These are phyloP conservation scores for Pangasius macronema DNA, from an alignment of 2,797 vertebrate genomes.

Conservation along the genomic window DNA sequence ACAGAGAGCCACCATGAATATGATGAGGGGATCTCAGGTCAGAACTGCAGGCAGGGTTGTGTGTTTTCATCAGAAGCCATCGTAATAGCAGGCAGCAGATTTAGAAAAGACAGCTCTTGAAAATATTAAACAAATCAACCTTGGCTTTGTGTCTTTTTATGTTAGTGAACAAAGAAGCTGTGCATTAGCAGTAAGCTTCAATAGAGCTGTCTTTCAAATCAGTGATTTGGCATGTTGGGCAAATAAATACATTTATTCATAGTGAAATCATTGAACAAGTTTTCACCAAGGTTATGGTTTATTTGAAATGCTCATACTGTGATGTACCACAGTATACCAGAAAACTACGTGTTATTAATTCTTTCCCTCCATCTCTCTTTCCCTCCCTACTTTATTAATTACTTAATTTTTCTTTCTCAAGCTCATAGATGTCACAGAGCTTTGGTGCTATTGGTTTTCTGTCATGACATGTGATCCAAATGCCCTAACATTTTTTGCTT, in stretches of 20 bases:
- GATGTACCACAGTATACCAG: neutral
- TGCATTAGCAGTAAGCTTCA: constrained; percentile 65
- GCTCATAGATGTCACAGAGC: constrained; percentile 27
- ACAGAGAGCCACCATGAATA: constrained; percentile 53
- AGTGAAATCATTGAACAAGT: neutral
- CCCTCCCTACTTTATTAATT: constrained; percentile 4
- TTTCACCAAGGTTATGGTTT: neutral
- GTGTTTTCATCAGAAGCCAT: constrained; percentile 74
- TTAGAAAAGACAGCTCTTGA: constrained; percentile 72
- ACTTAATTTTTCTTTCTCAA: constrained; percentile 24
- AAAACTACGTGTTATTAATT: constrained; percentile 1
- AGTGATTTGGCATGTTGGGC: neutral
- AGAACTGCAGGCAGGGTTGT: constrained; percentile 67
- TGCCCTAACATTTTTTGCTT: constrained; percentile 56
- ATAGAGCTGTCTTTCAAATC: constrained; percentile 55
- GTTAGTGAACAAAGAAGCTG: constrained; percentile 70
- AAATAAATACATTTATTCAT: neutral
- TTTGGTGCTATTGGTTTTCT: constrained; percentile 51
- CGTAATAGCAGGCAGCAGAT: constrained; percentile 61
- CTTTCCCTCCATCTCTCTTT: neutral
- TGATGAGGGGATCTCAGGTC: constrained; percentile 68
- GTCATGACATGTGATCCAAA: constrained; percentile 52
- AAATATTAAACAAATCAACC: constrained; percentile 76
- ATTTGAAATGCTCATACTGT: neutral
- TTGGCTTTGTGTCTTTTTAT: constrained; percentile 61